Evolutionary conservation across 2,113 vertebrate genomes (phyloP).

Genomic region (Salvator merianae): DNA sequence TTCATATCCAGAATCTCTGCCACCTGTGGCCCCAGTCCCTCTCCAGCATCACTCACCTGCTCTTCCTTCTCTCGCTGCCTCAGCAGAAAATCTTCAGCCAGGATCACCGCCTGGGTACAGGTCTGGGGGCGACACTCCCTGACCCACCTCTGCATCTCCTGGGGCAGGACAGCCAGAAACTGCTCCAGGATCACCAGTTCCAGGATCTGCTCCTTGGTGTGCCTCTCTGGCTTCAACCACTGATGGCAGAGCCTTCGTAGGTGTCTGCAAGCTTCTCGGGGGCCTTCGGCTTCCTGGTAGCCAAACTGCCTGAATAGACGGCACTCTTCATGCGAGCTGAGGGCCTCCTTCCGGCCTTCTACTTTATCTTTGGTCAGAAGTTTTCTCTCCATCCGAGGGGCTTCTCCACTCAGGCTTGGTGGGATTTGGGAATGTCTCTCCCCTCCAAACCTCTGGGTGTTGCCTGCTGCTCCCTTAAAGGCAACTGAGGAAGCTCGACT

Average conservation of each 20-base stretch:
- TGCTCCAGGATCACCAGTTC: constrained; percentile 31
- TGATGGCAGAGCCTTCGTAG: constrained; percentile 28
- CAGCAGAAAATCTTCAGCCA: constrained; percentile 25
- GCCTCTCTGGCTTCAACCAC: constrained; percentile 25
- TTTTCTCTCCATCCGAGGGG: background rate
- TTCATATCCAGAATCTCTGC: background rate
- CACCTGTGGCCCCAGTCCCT: background rate
- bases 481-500: background rate
- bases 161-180: constrained; percentile 22
- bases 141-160: constrained; percentile 12
- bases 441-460: background rate
- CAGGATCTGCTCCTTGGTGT: constrained; percentile 32
- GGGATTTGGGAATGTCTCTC: background rate
- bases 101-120: constrained; percentile 15
- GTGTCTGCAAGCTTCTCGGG: constrained; percentile 19
- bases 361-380: background rate
- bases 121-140: constrained; percentile 21
- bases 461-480: background rate
- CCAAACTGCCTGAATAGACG: constrained; percentile 6
- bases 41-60: background rate
- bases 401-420: background rate
- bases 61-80: constrained; percentile 12
- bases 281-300: constrained; percentile 19
- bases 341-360: background rate
- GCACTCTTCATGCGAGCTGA: background rate